phyloP scores from a whole-genome alignment of 2,113 vertebrate genomes.

The Indri indri region DNA sequence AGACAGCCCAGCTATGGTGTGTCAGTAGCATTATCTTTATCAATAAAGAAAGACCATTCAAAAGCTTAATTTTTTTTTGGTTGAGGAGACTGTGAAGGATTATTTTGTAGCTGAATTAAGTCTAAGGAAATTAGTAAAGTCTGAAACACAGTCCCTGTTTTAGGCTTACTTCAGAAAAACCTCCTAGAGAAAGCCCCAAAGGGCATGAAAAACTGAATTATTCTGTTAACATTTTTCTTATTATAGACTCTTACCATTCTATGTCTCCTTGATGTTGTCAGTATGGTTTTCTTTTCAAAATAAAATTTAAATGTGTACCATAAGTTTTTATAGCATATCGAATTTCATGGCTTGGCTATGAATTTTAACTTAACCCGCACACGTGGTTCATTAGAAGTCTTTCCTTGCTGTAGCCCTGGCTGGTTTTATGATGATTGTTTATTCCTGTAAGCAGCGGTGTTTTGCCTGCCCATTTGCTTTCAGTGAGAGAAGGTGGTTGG shows the following conservation, averaged over 20 bases:
- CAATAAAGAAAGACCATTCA: background rate
- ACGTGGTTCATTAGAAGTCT: background rate
- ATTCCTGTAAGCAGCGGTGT: background rate
- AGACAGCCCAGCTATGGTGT: background rate
- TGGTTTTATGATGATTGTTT: background rate
- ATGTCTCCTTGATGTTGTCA: background rate
- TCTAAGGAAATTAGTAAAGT: background rate
- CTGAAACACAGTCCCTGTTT: background rate
- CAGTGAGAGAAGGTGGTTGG: background rate
- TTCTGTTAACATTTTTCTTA: background rate
- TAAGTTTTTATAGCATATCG: slow-evolving; percentile 52
- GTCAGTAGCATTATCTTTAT: background rate
- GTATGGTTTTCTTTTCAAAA: slow-evolving; percentile 27
- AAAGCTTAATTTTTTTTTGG: background rate
- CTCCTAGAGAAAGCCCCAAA: background rate
- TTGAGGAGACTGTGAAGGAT: background rate
- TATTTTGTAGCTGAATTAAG: slow-evolving; percentile 7
- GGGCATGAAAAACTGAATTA: background rate
- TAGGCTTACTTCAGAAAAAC: background rate
- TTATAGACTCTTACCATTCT: background rate
- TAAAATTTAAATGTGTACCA: slow-evolving; percentile 35
- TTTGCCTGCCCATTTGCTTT: background rate
- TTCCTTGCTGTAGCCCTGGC: background rate
- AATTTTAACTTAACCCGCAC: slow-evolving; percentile 40
- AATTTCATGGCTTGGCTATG: slow-evolving; percentile 28